phyloP scores from a whole-genome alignment of 2,797 vertebrate genomes.

The Spheniscus humboldti region DNA sequence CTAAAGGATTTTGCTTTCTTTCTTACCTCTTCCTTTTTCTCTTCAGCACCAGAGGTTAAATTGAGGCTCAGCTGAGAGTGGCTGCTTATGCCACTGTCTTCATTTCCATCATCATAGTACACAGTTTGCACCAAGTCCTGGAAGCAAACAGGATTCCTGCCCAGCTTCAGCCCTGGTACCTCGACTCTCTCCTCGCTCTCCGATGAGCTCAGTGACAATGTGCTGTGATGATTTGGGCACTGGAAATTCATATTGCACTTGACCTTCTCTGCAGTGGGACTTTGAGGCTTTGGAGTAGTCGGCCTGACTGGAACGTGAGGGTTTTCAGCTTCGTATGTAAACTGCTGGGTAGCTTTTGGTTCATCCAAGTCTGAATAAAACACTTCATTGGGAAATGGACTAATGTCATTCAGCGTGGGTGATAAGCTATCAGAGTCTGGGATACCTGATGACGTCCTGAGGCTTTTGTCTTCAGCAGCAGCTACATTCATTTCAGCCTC shows the following conservation, averaged over 20 bases:
- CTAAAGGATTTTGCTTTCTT: not conserved
- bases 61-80: conserved; percentile 66
- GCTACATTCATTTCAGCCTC: not conserved
- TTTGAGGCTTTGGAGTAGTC: conserved; percentile 74
- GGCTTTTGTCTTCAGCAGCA: not conserved
- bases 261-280: conserved; percentile 52
- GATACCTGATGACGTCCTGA: not conserved
- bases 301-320: conserved; percentile 44
- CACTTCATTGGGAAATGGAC: conserved; percentile 55
- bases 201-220: conserved; percentile 68
- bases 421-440: not conserved
- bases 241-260: conserved; percentile 49
- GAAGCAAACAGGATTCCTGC: conserved; percentile 56
- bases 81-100: conserved; percentile 71
- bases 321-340: conserved; percentile 18
- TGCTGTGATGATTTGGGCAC: conserved; percentile 61
- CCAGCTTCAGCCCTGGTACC: conserved; percentile 20
- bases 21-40: conserved; percentile 79
- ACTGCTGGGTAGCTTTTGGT: not conserved
- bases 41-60: conserved; percentile 51
- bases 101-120: conserved; percentile 58
- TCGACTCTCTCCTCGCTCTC: conserved; percentile 71
- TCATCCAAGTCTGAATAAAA: conserved; percentile 28
- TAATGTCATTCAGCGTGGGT: conserved; percentile 36
- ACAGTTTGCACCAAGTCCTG: conserved; percentile 42